phyloP scores from a whole-genome alignment of 2,888 invertebrate species.

The Notodonta ziczac region DNA sequence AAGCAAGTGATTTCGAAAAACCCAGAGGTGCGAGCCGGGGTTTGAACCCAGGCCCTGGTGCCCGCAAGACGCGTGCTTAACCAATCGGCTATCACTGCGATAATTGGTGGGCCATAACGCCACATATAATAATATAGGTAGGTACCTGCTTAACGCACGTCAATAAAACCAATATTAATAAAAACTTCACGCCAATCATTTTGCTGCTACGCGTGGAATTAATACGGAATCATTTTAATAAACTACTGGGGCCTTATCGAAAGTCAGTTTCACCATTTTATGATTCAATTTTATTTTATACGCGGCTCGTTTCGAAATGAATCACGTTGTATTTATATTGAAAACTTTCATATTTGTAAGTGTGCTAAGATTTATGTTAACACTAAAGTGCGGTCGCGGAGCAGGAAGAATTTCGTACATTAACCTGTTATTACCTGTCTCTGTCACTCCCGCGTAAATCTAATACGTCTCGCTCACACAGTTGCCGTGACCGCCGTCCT shows the following conservation, averaged over 20 bases:
- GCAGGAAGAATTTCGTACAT: no score
- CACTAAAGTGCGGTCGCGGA: no score
- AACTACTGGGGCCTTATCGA: background rate
- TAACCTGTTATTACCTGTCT: no score
- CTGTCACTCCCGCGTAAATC: no score
- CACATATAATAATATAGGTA: background rate
- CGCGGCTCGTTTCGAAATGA: background rate
- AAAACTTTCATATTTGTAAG: background rate
- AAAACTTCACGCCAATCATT: background rate
- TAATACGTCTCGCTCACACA: no score
- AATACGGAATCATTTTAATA: background rate
- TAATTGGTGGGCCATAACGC: no score
- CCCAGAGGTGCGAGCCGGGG: no score
- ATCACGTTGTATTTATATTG: background rate
- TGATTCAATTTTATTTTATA: background rate
- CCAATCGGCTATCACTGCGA: no score
- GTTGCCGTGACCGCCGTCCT: no score
- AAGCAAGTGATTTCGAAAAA: no score
- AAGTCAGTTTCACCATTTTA: background rate
- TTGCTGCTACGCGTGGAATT: background rate
- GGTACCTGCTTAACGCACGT: constrained; percentile 7
- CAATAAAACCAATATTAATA: constrained; percentile 7
- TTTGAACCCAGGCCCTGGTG: no score
- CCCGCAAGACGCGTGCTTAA: no score
- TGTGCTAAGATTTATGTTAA: background rate